Percentiles rank a stretch among this genome's conserved stretches.
phyloP scores from a whole-genome alignment of 2,113 vertebrate species.

The Spea bombifrons region DNA sequence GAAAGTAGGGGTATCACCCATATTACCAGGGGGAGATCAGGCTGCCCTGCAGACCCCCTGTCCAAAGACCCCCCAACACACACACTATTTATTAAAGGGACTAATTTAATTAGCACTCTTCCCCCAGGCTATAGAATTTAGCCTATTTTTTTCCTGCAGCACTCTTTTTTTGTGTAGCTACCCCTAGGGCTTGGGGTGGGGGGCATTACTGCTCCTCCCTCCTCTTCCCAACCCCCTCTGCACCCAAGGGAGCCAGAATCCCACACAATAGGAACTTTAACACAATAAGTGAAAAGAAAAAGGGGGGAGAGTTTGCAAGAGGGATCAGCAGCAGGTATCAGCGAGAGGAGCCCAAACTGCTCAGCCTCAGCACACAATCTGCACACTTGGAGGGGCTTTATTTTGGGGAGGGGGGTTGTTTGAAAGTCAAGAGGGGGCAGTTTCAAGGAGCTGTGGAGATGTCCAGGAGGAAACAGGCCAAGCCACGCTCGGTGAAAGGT shows the following conservation, averaged over 20 bases:
- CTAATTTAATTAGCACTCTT: constrained; percentile 55
- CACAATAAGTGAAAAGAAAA: constrained; percentile 33
- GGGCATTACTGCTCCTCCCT: constrained; percentile 49
- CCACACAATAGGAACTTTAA: constrained; percentile 48
- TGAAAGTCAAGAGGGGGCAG: constrained; percentile 56
- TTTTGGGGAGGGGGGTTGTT: background rate
- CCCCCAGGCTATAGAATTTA: constrained; percentile 52
- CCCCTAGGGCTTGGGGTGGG: constrained; percentile 49
- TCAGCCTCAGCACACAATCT: background rate
- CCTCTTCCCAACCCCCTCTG: constrained; percentile 46
- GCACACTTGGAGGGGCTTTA: background rate
- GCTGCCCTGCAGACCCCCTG: background rate
- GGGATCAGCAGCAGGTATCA: constrained; percentile 15
- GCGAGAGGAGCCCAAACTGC: background rate
- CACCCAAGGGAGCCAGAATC: constrained; percentile 45
- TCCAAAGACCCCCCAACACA: background rate
- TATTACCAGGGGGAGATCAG: too few species aligned
- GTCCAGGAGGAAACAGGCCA: constrained; percentile 97
- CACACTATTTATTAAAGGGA: constrained; percentile 39
- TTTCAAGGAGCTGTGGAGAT: constrained; percentile 74
- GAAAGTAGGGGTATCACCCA: too few species aligned
- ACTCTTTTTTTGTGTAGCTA: constrained; percentile 25
- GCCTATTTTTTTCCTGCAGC: constrained; percentile 46
- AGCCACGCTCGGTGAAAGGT: constrained; percentile 97
- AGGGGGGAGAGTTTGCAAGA: constrained; percentile 4